These are phyloP conservation scores for Agriopis aurantiaria DNA, from an alignment of 2,888 invertebrate genomes.

Conservation along the genomic window DNA sequence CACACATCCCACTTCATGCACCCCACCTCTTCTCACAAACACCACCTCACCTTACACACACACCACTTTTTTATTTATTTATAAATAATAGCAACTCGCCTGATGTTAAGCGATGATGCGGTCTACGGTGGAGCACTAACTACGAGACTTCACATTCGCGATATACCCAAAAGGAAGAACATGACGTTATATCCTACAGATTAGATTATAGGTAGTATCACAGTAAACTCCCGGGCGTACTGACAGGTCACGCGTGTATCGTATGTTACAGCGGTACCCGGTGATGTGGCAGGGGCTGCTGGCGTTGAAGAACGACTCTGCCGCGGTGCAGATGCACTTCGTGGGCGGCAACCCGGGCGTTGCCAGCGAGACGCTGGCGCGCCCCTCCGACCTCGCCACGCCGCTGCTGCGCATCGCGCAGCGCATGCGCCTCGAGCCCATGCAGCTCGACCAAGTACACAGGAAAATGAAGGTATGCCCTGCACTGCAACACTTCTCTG, in stretches of 20 bases:
- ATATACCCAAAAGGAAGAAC: no score
- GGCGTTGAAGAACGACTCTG: constrained; percentile 98
- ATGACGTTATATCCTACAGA: no score
- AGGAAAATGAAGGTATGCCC: constrained; percentile 96
- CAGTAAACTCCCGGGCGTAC: no score
- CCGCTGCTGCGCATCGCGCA: constrained; percentile 97
- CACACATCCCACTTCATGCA: no score
- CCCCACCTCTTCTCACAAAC: no score
- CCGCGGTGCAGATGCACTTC: constrained; percentile 99
- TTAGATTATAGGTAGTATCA: no score
- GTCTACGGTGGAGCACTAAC: no score
- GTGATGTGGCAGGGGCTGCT: constrained; percentile 99
- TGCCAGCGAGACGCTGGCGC: constrained; percentile 95
- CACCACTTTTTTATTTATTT: no score
- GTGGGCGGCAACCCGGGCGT: constrained; percentile 97
- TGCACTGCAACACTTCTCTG: background rate
- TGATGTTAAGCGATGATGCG: no score
- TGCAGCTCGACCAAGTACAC: constrained; percentile 98
- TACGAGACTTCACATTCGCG: no score
- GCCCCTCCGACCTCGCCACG: constrained; percentile 93
- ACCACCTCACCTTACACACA: no score
- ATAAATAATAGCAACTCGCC: no score
- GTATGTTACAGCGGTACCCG: constrained; percentile 91
- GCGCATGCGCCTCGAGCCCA: constrained; percentile 98
- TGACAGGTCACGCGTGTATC: background rate